Percentiles rank a stretch among this genome's conserved stretches.
These are phyloP conservation scores for Drosophila quadrilineata DNA, from an alignment of 1,140 invertebrate species.

Conservation along the genomic window DNA sequence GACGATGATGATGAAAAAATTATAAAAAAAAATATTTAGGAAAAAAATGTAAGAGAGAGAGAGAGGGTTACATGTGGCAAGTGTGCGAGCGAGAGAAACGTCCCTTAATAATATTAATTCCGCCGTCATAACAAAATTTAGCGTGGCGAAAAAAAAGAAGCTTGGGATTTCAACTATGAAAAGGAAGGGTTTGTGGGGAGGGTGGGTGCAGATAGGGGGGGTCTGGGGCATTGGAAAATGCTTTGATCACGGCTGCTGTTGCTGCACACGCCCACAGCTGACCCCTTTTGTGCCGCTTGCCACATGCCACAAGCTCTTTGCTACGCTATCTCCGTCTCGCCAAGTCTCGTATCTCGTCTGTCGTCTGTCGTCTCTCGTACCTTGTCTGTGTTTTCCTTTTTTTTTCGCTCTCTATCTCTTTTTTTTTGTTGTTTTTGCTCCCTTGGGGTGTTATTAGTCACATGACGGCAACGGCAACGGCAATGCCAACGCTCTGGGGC, in stretches of 20 bases:
- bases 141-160: conserved; percentile 38
- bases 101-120: conserved; percentile 78
- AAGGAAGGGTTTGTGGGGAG: conserved; percentile 20
- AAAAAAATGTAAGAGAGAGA: conserved; percentile 14
- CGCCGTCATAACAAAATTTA: conserved; percentile 78
- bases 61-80: conserved; percentile 13
- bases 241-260: conserved; percentile 69
- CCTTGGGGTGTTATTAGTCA: conserved; percentile 78
- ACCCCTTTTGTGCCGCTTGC: too few species aligned
- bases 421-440: conserved; percentile 28
- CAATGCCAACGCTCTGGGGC: neutral
- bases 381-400: neutral
- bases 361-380: too few species aligned
- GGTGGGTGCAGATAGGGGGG: too few species aligned
- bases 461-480: conserved; percentile 45
- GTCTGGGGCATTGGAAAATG: conserved; percentile 52
- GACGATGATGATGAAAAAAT: too few species aligned
- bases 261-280: conserved; percentile 13
- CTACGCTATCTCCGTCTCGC: too few species aligned
- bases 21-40: too few species aligned
- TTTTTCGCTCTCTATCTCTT: neutral
- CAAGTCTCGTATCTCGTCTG: too few species aligned
- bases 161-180: neutral
- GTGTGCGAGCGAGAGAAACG: conserved; percentile 52
- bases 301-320: too few species aligned